Base-by-base conservation (phyloP, 2,888 invertebrate genomes). In the Apoda limacodes region DNA sequence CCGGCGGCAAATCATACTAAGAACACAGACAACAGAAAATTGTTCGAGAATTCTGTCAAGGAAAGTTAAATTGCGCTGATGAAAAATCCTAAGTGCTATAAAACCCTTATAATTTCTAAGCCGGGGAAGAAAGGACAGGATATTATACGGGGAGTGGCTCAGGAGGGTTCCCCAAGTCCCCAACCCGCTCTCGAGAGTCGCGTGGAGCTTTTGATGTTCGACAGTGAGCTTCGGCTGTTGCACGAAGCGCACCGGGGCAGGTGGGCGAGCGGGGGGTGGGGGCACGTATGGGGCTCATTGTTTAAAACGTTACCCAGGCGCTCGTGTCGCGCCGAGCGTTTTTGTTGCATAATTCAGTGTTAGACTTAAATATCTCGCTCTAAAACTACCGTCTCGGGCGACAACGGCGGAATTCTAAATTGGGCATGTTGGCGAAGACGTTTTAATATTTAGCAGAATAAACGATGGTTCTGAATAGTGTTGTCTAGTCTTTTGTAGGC, bases 341-440 rank as follows among this genome's bases (percentile, higher is more conserved):
- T 54, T 57, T 58, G 55, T 57, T 62, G 53, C 59, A 60, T 61
- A 58, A 60, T 61, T 60, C 62, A 64, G 60, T 56, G 60, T 58
- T n/a, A n/a, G n/a, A n/a, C n/a, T n/a, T n/a, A n/a, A n/a, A n/a
- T n/a, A n/a, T n/a, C n/a, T n/a, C n/a, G n/a, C n/a, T n/a, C n/a
- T n/a, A n/a, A n/a, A n/a, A n/a, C n/a, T n/a, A n/a, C n/a, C n/a
- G n/a, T n/a, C n/a, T n/a, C n/a, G n/a, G n/a, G n/a, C n/a, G n/a
- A n/a, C n/a, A n/a, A n/a, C n/a, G n/a, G n/a, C n/a, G n/a, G n/a
- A n/a, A n/a, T n/a, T n/a, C n/a, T n/a, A n/a, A n/a, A n/a, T n/a
- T n/a, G n/a, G n/a, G n/a, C n/a, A n/a, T n/a, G n/a, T n/a, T n/a
- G n/a, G n/a, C n/a, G n/a, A n/a, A n/a, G n/a, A n/a, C n/a, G n/a